Evolutionary conservation across 1,140 invertebrate species (phyloP), one percentile per base, ranked within the genome.

Genomic region (Bombus terrestris): DNA sequence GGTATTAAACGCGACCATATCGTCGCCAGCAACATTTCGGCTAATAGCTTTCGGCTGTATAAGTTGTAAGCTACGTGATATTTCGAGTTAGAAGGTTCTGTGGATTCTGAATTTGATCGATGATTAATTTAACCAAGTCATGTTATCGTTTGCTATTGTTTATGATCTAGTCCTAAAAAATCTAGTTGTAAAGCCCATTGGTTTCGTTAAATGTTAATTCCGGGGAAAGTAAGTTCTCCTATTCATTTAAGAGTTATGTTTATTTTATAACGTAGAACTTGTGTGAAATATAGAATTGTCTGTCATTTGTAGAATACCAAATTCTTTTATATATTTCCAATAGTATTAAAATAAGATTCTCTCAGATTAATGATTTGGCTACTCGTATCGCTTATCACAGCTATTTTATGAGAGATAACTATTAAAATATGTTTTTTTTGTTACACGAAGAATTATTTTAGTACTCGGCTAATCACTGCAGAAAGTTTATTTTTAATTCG

Each of bases 81-180:
- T 85, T 80, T 80, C 83, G 39, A 80, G 47, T 53, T 22, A 8
- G 47, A 18, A 85, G 57, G 39, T 85, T 85, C 64, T 80, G 41
- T 66, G 83, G 53, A 8, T 41, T 68, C 13, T 37, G 68, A 85
- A 81, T 78, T 69, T 43, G 35, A 8, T 47, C 6, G 43, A 25
- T 22, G 35, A 25, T 57, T 83, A 78, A 68, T 78, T 35, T 57
- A 78, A 57, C 35, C 32, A 62, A 62, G 59, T 62, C 28, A 13
- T n/a, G 28, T 62, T 62, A 66, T 64, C 41, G 3, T 57, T 10
- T 47, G 32, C 47, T 3, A 22, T 37, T 37, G 18, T 39, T 53
- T 22, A 22, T 69, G 68, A 68, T 69, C 22, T 39, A 28, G 3
- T 28, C 3, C 22, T 47, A 28, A 39, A 28, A 69, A 22, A 12